Percentiles rank a stretch among this genome's conserved stretches.
phyloP scores from a whole-genome alignment of 1,140 invertebrate species.

The Sycophila sp. region DNA sequence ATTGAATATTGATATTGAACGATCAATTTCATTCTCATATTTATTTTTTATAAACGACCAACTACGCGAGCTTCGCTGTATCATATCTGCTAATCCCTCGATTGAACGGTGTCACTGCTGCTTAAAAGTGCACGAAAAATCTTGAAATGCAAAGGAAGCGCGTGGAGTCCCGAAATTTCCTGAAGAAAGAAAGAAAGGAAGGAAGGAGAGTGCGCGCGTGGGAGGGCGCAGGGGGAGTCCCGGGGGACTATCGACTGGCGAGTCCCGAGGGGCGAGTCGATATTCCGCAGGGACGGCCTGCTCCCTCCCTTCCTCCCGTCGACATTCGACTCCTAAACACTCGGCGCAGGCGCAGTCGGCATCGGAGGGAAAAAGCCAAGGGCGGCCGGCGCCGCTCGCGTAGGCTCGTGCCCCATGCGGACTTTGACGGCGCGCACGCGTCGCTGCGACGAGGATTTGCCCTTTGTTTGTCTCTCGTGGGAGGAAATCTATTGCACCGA shows the following conservation, averaged over 20 bases:
- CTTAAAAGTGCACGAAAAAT: no score
- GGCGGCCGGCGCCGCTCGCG: background rate
- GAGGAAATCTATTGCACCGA: no score
- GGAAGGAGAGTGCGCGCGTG: background rate
- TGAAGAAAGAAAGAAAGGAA: background rate
- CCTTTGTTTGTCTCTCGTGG: background rate
- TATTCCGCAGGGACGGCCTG: conserved; percentile 61
- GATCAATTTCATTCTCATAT: no score
- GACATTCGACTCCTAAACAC: conserved; percentile 59
- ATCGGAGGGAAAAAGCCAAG: conserved; percentile 10
- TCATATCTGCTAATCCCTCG: no score
- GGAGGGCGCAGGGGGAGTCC: conserved; percentile 45
- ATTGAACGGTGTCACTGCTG: no score
- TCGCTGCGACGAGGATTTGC: background rate
- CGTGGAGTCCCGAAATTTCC: conserved; percentile 9
- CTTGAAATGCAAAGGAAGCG: no score
- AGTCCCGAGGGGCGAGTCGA: conserved; percentile 66
- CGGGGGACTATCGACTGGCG: conserved; percentile 65
- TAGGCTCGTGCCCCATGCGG: conserved; percentile 2
- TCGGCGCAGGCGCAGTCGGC: conserved; percentile 57
- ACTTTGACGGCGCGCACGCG: conserved; percentile 11
- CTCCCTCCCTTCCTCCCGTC: conserved; percentile 42
- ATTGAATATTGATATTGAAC: no score
- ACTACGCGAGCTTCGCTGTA: no score
- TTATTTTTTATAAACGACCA: no score